phyloP scores from a whole-genome alignment of 2,797 vertebrate genomes.

The Pempheris klunzingeri region DNA sequence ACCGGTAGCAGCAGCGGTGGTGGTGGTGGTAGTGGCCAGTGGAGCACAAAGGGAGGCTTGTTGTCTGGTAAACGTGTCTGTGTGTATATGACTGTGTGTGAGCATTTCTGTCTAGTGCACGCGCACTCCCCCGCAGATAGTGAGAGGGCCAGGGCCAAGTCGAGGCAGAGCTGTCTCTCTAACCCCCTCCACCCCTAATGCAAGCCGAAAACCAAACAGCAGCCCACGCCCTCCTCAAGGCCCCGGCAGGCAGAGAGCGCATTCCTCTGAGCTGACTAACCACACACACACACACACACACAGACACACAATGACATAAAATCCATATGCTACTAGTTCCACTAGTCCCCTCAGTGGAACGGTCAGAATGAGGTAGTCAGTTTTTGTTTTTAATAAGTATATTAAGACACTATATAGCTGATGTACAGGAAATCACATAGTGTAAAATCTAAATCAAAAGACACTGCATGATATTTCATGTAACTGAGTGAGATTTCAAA shows the following conservation, averaged over 20 bases:
- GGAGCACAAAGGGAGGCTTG: slow-evolving; percentile 84
- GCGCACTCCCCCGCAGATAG: slow-evolving; percentile 83
- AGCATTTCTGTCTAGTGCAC: slow-evolving; percentile 46
- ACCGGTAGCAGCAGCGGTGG: slow-evolving; percentile 27
- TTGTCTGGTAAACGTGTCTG: slow-evolving; percentile 80
- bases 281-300: slow-evolving; percentile 49
- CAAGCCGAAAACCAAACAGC: slow-evolving; percentile 88
- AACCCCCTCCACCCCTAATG: slow-evolving; percentile 86
- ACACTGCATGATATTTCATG: neutral
- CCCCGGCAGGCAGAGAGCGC: slow-evolving; percentile 77
- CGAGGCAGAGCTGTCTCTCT: slow-evolving; percentile 74
- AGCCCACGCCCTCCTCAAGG: slow-evolving; percentile 87
- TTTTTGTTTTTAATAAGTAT: neutral
- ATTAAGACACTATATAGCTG: neutral
- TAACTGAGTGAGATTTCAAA: neutral
- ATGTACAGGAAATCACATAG: neutral
- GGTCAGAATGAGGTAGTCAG: neutral
- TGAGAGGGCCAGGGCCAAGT: slow-evolving; percentile 74
- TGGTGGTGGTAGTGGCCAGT: slow-evolving; percentile 51
- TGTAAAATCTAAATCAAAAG: neutral
- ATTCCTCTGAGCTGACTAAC: slow-evolving; percentile 89
- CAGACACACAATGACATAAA: slow-evolving; percentile 37
- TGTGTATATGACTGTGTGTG: slow-evolving; percentile 34
- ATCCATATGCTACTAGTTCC: slow-evolving; percentile 14
- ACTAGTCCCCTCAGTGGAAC: neutral